Percentiles rank a stretch among this genome's conserved stretches.
These are phyloP conservation scores for Pantherophis vulpinus DNA, from an alignment of 2,797 vertebrate genomes.

Conservation along the genomic window DNA sequence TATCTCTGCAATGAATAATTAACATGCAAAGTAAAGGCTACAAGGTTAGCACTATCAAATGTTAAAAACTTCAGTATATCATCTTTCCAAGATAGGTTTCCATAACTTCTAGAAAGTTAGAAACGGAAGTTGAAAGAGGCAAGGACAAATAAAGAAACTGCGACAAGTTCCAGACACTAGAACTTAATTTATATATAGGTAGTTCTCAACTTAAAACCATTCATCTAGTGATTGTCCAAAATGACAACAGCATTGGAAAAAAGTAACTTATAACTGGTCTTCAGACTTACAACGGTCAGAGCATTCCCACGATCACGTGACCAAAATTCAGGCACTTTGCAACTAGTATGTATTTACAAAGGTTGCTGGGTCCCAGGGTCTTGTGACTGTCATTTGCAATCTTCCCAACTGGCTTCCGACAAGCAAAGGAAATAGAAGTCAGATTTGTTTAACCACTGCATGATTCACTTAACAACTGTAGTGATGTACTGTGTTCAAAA, in stretches of 20 bases:
- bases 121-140: not conserved
- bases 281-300: not conserved
- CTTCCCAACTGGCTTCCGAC: not conserved
- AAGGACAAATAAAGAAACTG: not conserved
- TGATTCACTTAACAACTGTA: not conserved
- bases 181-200: not conserved
- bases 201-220: not conserved
- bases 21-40: conserved; percentile 5
- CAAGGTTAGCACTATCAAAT: conserved; percentile 10
- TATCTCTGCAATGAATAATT: conserved; percentile 6
- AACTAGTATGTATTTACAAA: not conserved
- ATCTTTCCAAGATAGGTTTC: not conserved
- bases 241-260: not conserved
- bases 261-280: not conserved
- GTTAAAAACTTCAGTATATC: conserved; percentile 3
- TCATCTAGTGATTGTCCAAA: not conserved
- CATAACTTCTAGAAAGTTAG: not conserved
- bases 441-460: not conserved
- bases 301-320: not conserved
- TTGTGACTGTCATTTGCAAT: not conserved
- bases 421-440: not conserved
- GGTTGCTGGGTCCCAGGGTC: not conserved
- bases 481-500: not conserved
- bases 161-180: not conserved
- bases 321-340: not conserved